phyloP scores from a whole-genome alignment of 1,140 invertebrate genomes.

The Heliconius eleuchia region DNA sequence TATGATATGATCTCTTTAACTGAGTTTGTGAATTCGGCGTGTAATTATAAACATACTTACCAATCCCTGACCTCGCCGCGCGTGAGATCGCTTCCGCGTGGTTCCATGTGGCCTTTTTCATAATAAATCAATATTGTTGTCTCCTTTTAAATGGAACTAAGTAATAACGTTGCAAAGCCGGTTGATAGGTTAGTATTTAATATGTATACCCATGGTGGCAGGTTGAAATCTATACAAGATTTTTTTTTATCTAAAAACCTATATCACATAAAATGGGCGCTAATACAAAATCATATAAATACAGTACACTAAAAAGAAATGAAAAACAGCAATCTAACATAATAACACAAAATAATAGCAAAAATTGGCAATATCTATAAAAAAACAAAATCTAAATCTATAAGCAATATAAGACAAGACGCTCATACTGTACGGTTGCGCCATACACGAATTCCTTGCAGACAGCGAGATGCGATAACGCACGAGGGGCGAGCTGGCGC shows the following conservation, averaged over 20 bases:
- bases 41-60: background rate
- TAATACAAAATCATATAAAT: background rate
- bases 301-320: too few relatives aligned
- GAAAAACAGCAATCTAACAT: too few relatives aligned
- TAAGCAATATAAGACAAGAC: background rate
- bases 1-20: background rate
- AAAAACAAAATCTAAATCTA: background rate
- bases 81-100: background rate
- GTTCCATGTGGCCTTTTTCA: background rate
- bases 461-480: conserved; percentile 52
- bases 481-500: conserved; percentile 41
- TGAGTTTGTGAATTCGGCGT: background rate
- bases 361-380: background rate
- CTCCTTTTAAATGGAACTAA: background rate
- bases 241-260: too few relatives aligned
- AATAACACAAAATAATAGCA: too few relatives aligned
- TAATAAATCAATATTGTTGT: background rate
- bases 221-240: too few relatives aligned
- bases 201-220: too few relatives aligned
- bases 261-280: too few relatives aligned
- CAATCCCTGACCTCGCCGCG: background rate
- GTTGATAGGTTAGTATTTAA: too few relatives aligned
- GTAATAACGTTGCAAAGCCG: background rate
- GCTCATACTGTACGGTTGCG: conserved; percentile 13
- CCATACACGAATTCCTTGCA: conserved; percentile 43